Base-by-base conservation (phyloP, 2,113 vertebrate genomes). In the Microcebus ravelobensis region DNA sequence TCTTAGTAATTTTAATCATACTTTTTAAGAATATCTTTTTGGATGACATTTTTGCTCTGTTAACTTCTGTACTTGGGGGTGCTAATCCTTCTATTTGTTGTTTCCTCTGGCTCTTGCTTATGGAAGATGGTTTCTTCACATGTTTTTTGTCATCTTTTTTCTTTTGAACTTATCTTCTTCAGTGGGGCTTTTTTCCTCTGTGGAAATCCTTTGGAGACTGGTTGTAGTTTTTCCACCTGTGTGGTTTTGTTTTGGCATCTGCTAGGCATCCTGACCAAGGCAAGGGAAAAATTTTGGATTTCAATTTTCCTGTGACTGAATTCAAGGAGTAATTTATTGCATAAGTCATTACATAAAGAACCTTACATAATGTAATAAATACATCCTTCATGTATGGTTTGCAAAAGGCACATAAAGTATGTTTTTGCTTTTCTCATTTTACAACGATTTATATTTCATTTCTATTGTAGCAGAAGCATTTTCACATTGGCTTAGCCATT, bases 121-220 rank as follows among this genome's bases (percentile, higher is more conserved):
- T 70, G 2, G 21, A 27, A 57, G 21, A 31, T 42, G 12, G 17
- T 84, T 91, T 97, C 83, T 77, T 91, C 12, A 57, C 20, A n/a
- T 34, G 21, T 87, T 95, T 80, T 88, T 80, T 88, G 4, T 57
- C 45, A 36, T 45, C 91, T 87, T 80, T 84, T 74, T 34, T 77
- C 74, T 77, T 91, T 95, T 76, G 63, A 79, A 42, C 23, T 79
- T 73, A 68, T 39, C 36, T 80, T 87, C 27, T 80, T 87, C 27
- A 25, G 0, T 50, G 27, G 5, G 34, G 9, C 39, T 83, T 81
- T 85, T 81, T 17, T 31, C 50, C 10, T 76, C 34, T 52, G 45
- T 89, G 42, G 65, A 95, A 86, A 81, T 95, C n/a, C 63, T 89
- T 67, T 68, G 39, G 17, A 88, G 45, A 84, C 25, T 55, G 55